Evolutionary conservation across 2,113 vertebrate genomes (phyloP).

Genomic region (Pseudorhombus dupliciocellatus): DNA sequence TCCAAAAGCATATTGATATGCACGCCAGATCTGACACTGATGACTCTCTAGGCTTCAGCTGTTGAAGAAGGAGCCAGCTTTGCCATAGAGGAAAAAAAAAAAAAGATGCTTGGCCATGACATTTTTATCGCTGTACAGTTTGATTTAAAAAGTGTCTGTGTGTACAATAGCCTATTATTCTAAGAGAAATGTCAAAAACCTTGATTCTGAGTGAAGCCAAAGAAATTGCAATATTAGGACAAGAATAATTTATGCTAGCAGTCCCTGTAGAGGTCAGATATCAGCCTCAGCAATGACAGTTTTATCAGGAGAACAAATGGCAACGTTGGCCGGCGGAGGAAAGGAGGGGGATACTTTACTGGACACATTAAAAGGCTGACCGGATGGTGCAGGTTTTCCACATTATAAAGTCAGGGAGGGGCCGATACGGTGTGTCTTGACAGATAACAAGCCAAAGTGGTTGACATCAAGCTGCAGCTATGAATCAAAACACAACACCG

Average conservation of each 20-base stretch:
- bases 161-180: conserved; percentile 76
- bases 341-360: conserved; percentile 65
- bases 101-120: conserved; percentile 68
- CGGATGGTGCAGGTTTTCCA: conserved; percentile 54
- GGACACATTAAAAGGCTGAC: conserved; percentile 71
- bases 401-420: conserved; percentile 65
- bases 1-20: conserved; percentile 65
- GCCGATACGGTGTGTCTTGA: conserved; percentile 64
- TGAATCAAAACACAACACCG: conserved; percentile 53
- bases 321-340: conserved; percentile 59
- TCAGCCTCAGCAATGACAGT: conserved; percentile 76
- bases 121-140: conserved; percentile 74
- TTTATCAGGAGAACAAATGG: conserved; percentile 82
- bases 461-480: conserved; percentile 58
- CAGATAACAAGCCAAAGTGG: conserved; percentile 63
- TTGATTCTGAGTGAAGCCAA: conserved; percentile 75
- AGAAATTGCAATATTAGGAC: conserved; percentile 78
- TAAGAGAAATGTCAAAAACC: conserved; percentile 80
- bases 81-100: conserved; percentile 26
- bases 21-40: conserved; percentile 67
- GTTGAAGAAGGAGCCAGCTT: conserved; percentile 45
- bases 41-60: conserved; percentile 56
- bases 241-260: conserved; percentile 80
- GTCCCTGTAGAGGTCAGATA: conserved; percentile 76
- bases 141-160: conserved; percentile 76